Conservation (phyloP, 2,797 vertebrate species). For the Ataeniobius toweri region DNA sequence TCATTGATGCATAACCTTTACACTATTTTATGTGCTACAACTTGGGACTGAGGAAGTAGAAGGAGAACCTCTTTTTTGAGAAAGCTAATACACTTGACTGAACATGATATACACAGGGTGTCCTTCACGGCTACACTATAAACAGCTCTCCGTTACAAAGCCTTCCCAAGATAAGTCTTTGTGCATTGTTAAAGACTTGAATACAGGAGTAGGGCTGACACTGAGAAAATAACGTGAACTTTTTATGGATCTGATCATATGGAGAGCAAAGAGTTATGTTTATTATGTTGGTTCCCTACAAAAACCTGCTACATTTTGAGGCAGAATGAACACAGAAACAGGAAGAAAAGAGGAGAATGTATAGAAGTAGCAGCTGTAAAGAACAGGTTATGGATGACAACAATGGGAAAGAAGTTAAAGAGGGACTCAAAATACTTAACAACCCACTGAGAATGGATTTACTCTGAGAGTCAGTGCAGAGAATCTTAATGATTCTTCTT, state of each 20-base stretch:
- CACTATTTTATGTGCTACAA: background rate
- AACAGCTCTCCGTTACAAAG: background rate
- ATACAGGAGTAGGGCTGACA: no score
- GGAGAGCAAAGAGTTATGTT: background rate
- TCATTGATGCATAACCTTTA: constrained; percentile 1
- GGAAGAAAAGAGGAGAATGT: background rate
- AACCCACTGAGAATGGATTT: constrained; percentile 9
- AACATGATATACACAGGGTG: background rate
- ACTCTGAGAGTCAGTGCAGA: background rate
- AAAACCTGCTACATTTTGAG: background rate
- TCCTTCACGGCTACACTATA: background rate
- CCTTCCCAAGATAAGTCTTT: background rate
- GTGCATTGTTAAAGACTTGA: background rate
- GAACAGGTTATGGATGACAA: constrained; percentile 1
- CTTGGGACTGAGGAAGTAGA: background rate
- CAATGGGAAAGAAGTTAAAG: background rate
- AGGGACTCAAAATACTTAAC: background rate
- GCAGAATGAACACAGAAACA: background rate
- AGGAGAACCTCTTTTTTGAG: background rate
- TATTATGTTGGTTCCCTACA: background rate
- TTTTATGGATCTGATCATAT: background rate
- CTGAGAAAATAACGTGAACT: background rate
- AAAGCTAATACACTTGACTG: background rate
- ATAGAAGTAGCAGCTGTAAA: background rate
- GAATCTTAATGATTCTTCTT: background rate